Conservation (phyloP, 2,888 invertebrate species). For the Agrilus biguttatus region DNA sequence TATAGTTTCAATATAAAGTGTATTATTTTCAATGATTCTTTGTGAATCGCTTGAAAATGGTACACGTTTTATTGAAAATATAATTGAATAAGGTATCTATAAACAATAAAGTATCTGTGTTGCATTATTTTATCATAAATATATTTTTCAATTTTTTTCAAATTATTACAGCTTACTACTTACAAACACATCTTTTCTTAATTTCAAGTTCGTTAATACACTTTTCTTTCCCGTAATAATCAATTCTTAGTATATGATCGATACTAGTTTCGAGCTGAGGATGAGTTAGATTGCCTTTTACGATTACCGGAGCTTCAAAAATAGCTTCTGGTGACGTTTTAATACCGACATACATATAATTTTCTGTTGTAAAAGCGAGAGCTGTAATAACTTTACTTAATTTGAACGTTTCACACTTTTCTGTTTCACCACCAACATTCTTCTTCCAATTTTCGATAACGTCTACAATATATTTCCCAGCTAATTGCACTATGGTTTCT, state of each 20-base stretch:
- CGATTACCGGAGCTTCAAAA: constrained; percentile 55
- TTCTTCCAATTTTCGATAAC: constrained; percentile 11
- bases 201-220: too few species aligned
- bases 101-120: too few species aligned
- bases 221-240: too few species aligned
- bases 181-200: too few species aligned
- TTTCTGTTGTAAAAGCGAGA: constrained; percentile 15
- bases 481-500: constrained; percentile 37
- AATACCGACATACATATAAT: constrained; percentile 52
- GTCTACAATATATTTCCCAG: constrained; percentile 35
- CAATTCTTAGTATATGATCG: neutral
- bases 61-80: too few species aligned
- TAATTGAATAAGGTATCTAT: too few species aligned
- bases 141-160: too few species aligned
- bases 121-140: too few species aligned
- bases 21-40: too few species aligned
- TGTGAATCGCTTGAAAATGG: too few species aligned
- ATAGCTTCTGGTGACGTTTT: constrained; percentile 51
- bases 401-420: constrained; percentile 22
- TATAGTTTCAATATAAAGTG: too few species aligned
- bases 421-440: constrained; percentile 4
- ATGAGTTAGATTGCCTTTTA: constrained; percentile 10
- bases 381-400: constrained; percentile 18
- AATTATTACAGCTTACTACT: too few species aligned
- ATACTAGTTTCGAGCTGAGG: neutral